Evolutionary conservation across 2,888 invertebrate genomes (phyloP), one percentile per base, ranked within the genome.

Genomic region (Campopleginae sp.): DNA sequence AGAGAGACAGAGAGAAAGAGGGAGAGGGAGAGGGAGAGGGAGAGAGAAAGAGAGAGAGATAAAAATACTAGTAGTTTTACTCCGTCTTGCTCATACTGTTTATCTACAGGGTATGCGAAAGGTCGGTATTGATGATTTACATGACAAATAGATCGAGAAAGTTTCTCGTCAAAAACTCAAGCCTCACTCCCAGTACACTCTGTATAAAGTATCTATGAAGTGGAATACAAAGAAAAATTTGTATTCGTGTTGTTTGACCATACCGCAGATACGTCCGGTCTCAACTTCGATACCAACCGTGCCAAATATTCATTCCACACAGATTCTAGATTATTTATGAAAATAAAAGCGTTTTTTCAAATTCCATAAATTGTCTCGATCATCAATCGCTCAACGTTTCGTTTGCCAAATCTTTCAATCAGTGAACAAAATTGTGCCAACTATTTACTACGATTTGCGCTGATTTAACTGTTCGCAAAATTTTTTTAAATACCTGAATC

Each of bases 181-280:
- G 27, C 23, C 19, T 5, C 23, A 58, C 27, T 58, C 27, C 27
- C 14, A 12, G 27, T 27, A 23, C 54, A 58, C 19, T 70, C 19
- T 65, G 12, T 27, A 51, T 23, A 12, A 65, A 38, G 58, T n/a
- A 71, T 48, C 33, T 74, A 42, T 66, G 51, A 38, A 79, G 38
- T 17, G 27, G 42, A 68, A 72, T 58, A 23, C 48, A 76, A 72
- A 63, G 71, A 71, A 42, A 38, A 33, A 46, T 23, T 44, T 17
- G 1, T 74, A 61, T 72, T 58, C 66, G 72, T 71, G 61, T 63
- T 77, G 66, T 63, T 51, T 72, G 61, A 77, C 68, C 72, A 70
- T 70, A 80, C 77, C 77, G 68, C 19, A 74, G 38, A 72, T 42
- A 80, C 80, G 80, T 86, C 83, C 83, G 85, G 80, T 48, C 81